Conservation (phyloP, 2,888 invertebrate genomes). For the Eupeodes luniger region DNA sequence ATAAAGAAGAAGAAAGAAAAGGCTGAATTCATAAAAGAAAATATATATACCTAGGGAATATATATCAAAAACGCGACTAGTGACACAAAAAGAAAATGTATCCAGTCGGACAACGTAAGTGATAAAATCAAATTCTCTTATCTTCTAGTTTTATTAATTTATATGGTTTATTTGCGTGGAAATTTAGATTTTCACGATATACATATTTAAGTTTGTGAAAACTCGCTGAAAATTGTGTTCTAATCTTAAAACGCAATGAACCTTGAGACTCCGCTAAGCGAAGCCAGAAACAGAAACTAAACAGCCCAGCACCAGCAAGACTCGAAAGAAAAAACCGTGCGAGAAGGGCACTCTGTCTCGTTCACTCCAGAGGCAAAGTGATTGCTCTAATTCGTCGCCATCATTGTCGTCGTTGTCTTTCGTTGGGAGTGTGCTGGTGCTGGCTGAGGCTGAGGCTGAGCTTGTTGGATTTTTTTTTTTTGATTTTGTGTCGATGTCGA, state of each 20-base stretch:
- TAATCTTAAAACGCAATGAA: conserved; percentile 64
- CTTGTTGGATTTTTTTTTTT: conserved; percentile 40
- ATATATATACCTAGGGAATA: conserved; percentile 77
- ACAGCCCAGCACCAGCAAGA: conserved; percentile 43
- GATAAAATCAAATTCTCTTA: conserved; percentile 67
- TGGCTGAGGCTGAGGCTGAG: conserved; percentile 1
- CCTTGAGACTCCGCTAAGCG: conserved; percentile 70
- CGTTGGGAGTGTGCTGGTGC: conserved; percentile 41
- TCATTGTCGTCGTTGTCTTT: conserved; percentile 57
- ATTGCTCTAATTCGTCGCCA: conserved; percentile 62
- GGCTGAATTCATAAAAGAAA: conserved; percentile 79
- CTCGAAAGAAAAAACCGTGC: conserved; percentile 58
- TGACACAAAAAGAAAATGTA: conserved; percentile 85
- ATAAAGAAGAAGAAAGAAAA: conserved; percentile 53
- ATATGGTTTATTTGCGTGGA: not conserved
- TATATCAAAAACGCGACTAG: conserved; percentile 74
- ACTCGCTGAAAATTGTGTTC: conserved; percentile 15
- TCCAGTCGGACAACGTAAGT: conserved; percentile 89
- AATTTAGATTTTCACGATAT: not conserved
- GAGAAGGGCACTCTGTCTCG: conserved; percentile 51
- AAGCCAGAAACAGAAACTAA: conserved; percentile 33
- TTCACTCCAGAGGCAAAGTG: conserved; percentile 49
- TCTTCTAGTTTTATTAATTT: not conserved
- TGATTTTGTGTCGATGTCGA: conserved; percentile 53
- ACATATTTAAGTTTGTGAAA: not conserved